Evolutionary conservation across 1,140 invertebrate genomes (phyloP), one percentile per base, ranked within the genome.

Genomic region (Hyles euphorbiae): DNA sequence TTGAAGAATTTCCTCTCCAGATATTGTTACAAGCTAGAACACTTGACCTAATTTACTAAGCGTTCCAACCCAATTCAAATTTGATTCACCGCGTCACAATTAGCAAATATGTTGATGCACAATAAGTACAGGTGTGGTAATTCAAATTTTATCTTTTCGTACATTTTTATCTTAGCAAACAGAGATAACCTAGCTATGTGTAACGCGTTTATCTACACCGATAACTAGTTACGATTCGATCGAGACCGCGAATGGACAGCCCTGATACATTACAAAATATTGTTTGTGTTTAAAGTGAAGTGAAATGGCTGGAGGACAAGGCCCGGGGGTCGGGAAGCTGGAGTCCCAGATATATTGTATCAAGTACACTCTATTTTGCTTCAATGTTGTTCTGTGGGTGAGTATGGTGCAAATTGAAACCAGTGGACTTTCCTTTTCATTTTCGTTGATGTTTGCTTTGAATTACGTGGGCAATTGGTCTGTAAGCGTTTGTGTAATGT

Each of bases 341-440:
- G 93, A 94, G 71, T 91, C 91, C 40, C 91, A 92, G 60, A 94
- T 94, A 63, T 92, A 91, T 59, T 91, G 91, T 70, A 90, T 94
- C 52, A 94, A 94, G 74, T 94, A 93, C 68, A 93, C 91, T 10
- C 87, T 94, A 46, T 94, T 94, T 68, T 94, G 92, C 65, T 91
- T 94, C 73, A 94, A 93, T 70, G 91, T 93, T 46, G 89, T 94
- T 22, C 81, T 93, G 70, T 93, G 92, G 92, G 93, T 95, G 80
- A 90, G 91, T 91, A 55, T 56, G 22, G 2, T 57, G 32, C 33
- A 53, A 68, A 57, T 59, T 60, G 45, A 47, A 52, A 61, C 53
- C 50, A 12, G 22, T 33, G 12, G 32, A 53, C n/a, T 22, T 53
- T 56, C 48, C 43, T 11, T 58, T 59, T 58, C 49, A 64, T 45